A percentile compares a stretch with the other conserved stretches of the same genome.
Conservation (phyloP, 2,888 invertebrate species). For the Tuberolachnus salignus region DNA sequence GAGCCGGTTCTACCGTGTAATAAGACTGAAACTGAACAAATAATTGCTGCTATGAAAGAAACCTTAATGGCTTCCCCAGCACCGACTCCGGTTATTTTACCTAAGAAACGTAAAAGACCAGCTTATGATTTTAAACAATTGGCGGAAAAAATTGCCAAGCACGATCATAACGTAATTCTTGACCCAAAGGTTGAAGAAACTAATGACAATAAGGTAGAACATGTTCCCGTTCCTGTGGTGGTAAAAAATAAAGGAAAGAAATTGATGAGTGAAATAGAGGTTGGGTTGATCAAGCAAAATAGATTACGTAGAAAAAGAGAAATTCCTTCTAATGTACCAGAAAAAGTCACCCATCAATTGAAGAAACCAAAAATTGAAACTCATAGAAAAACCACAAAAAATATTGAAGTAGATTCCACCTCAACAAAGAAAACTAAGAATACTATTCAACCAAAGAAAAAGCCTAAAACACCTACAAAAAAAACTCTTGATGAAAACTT, state of each 20-base stretch:
- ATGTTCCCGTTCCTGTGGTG: not conserved
- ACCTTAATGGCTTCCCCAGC: constrained; percentile 55
- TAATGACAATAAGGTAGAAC: not conserved
- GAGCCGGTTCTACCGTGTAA: constrained; percentile 31
- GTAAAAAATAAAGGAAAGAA: constrained; percentile 42
- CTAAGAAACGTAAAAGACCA: constrained; percentile 48
- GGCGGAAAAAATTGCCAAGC: constrained; percentile 44
- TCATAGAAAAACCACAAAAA: constrained; percentile 37
- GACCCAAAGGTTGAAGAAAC: constrained; percentile 31
- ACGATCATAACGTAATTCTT: constrained; percentile 48
- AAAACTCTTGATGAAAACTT: constrained; percentile 31
- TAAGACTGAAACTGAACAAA: constrained; percentile 57
- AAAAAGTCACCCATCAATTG: constrained; percentile 12
- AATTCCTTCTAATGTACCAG: constrained; percentile 21
- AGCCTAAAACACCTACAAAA: not conserved
- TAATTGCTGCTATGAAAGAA: constrained; percentile 58
- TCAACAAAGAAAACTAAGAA: constrained; percentile 16
- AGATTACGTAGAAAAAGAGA: constrained; percentile 43
- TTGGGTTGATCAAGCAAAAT: constrained; percentile 45
- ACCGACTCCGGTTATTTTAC: constrained; percentile 35
- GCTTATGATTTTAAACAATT: constrained; percentile 34
- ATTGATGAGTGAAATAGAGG: constrained; percentile 40
- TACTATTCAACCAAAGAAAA: constrained; percentile 18
- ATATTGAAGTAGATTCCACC: not conserved
- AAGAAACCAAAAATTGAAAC: constrained; percentile 43